These are phyloP conservation scores for Troides aeacus DNA, from an alignment of 2,888 invertebrate genomes.

Conservation along the genomic window DNA sequence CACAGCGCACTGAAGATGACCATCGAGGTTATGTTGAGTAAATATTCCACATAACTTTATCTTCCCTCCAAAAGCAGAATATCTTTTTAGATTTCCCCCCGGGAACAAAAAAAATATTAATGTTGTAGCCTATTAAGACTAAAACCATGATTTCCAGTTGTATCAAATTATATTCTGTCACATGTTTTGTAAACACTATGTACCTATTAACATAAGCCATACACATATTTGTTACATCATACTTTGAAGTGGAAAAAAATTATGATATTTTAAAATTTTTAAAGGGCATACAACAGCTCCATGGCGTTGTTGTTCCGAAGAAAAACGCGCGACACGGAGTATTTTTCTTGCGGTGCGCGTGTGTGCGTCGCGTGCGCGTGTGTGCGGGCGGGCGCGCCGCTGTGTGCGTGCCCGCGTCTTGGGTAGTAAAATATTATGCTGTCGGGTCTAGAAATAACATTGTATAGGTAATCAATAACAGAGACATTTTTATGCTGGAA, in stretches of 20 bases:
- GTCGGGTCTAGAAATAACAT: constrained; percentile 79
- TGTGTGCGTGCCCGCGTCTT: constrained; percentile 53
- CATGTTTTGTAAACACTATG: too few relatives aligned
- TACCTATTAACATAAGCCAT: too few relatives aligned
- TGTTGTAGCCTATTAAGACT: too few relatives aligned
- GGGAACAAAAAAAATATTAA: too few relatives aligned
- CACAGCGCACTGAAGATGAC: too few relatives aligned
- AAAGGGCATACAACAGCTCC: constrained; percentile 38
- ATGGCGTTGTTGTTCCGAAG: constrained; percentile 50
- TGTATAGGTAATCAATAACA: constrained; percentile 80
- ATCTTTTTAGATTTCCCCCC: too few relatives aligned
- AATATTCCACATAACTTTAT: too few relatives aligned
- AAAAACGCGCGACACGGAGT: constrained; percentile 73
- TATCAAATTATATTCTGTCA: too few relatives aligned
- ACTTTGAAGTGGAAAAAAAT: background rate
- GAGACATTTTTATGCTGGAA: constrained; percentile 54
- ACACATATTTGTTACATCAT: too few relatives aligned
- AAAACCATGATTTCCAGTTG: too few relatives aligned
- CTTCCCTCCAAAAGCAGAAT: too few relatives aligned
- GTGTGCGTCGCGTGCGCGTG: background rate
- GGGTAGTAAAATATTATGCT: constrained; percentile 80
- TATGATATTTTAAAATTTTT: background rate
- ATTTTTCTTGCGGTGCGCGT: constrained; percentile 66
- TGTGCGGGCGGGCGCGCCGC: constrained; percentile 30
- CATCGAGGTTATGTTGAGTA: too few relatives aligned